Evolutionary conservation across 2,888 invertebrate species (phyloP), one percentile per base, ranked within the genome.

Genomic region (Orthosia incerta): DNA sequence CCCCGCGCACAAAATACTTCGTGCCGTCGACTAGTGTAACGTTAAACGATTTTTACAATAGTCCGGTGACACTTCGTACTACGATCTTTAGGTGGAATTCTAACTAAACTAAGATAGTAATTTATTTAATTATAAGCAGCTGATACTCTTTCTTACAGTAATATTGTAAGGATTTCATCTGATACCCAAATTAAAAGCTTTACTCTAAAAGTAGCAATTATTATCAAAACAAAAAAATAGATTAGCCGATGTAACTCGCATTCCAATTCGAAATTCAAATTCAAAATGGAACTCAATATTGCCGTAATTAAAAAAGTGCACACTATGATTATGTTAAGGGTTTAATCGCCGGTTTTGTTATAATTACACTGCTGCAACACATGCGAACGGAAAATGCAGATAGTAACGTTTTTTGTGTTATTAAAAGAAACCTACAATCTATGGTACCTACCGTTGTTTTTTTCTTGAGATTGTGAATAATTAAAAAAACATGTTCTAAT

Each of bases 231-330:
- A 61, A 50, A 68, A 66, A 72, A 68, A 67, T 53, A 71, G 62
- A 39, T 51, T 72, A 48, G 48, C 12, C 50, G 46, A 64, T 70
- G 62, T 59, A 80, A 73, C 61, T 68, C 46, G 74, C 61, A 66
- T 63, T 73, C 82, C 79, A 72, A 83, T 83, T 83, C 69, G 53
- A 80, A 68, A 73, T 81, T 82, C 81, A 85, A 89, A 87, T 89
- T 86, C 80, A 78, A 86, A 85, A 84, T 15, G 45, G 71, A 83
- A 74, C 78, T 72, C 74, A 26, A 76, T 79, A 82, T 85, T 91
- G 89, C 89, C 82, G 85, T 90, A 92, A 93, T 94, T 94, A 93
- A 92, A 93, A 91, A 91, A 87, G 87, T 89, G 91, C 89, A 93
- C 88, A 88, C 91, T 94, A 91, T 94, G 86, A 93, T 94, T 94